These are phyloP conservation scores for Heliconius charithonia DNA, from an alignment of 2,888 invertebrate species.

Conservation along the genomic window DNA sequence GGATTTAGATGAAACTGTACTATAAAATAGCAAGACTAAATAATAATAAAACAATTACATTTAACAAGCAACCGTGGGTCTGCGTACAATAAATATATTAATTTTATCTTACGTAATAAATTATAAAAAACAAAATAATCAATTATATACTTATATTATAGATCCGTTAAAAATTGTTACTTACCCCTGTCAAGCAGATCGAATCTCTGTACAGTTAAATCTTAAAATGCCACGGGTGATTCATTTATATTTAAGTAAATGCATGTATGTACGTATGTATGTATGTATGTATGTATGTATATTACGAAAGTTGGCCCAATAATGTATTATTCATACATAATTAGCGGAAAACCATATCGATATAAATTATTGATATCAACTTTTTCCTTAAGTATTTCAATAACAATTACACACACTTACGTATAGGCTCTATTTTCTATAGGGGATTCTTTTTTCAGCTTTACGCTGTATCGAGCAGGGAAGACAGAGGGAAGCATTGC, in stretches of 20 bases:
- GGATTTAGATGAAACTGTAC: too few species aligned
- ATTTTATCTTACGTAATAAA: background rate
- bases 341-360: background rate
- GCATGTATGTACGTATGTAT: slow-evolving; percentile 33
- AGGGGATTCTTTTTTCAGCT: too few species aligned
- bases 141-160: background rate
- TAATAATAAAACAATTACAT: too few species aligned
- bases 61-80: too few species aligned
- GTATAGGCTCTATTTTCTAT: background rate
- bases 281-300: background rate
- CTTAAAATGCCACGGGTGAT: slow-evolving; percentile 50
- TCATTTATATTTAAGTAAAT: slow-evolving; percentile 43
- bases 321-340: slow-evolving; percentile 31
- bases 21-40: too few species aligned
- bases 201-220: slow-evolving; percentile 52
- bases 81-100: background rate
- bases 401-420: background rate
- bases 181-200: slow-evolving; percentile 47
- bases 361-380: background rate
- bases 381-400: slow-evolving; percentile 1
- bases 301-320: slow-evolving; percentile 43
- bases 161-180: slow-evolving; percentile 13
- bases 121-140: background rate
- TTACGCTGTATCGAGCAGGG: too few species aligned
- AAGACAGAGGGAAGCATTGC: too few species aligned